A percentile compares a stretch with the other conserved stretches of the same genome.
Evolutionary conservation across 1,140 invertebrate species (phyloP).

Genomic region (Orius laevigatus): DNA sequence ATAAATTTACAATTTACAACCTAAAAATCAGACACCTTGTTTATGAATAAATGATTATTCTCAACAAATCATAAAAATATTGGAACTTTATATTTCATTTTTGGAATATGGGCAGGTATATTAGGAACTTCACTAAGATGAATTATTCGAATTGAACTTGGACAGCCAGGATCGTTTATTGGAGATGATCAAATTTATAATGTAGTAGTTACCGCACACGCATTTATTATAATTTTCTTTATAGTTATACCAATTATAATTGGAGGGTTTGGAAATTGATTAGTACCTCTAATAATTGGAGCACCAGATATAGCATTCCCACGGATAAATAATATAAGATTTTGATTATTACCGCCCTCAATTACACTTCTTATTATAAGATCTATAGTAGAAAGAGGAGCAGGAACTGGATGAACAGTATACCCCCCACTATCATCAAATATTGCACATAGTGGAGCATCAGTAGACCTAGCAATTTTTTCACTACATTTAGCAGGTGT

Average conservation of each 20-base stretch:
- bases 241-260: slow-evolving; percentile 62
- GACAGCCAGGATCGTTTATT: slow-evolving; percentile 28
- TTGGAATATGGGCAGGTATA: too few species aligned
- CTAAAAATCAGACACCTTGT: slow-evolving; percentile 5
- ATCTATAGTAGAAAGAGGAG: slow-evolving; percentile 38
- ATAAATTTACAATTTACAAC: slow-evolving; percentile 7
- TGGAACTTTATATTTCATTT: too few species aligned
- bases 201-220: slow-evolving; percentile 50
- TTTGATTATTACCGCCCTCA: too few species aligned
- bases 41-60: slow-evolving; percentile 11
- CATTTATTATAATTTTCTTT: slow-evolving; percentile 65
- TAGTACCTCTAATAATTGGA: slow-evolving; percentile 53
- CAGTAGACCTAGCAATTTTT: slow-evolving; percentile 50
- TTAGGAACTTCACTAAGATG: too few species aligned
- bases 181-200: slow-evolving; percentile 54
- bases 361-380: slow-evolving; percentile 39
- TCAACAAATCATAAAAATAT: too few species aligned
- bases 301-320: too few species aligned
- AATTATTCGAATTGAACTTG: neutral
- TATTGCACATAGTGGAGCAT: slow-evolving; percentile 36
- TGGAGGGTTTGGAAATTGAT: slow-evolving; percentile 62
- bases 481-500: slow-evolving; percentile 44
- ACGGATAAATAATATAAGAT: too few species aligned
- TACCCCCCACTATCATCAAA: slow-evolving; percentile 45
- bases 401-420: slow-evolving; percentile 47